Evolutionary conservation across 2,113 vertebrate species (phyloP), one percentile per base, ranked within the genome.

Genomic region (Hippolais icterina): DNA sequence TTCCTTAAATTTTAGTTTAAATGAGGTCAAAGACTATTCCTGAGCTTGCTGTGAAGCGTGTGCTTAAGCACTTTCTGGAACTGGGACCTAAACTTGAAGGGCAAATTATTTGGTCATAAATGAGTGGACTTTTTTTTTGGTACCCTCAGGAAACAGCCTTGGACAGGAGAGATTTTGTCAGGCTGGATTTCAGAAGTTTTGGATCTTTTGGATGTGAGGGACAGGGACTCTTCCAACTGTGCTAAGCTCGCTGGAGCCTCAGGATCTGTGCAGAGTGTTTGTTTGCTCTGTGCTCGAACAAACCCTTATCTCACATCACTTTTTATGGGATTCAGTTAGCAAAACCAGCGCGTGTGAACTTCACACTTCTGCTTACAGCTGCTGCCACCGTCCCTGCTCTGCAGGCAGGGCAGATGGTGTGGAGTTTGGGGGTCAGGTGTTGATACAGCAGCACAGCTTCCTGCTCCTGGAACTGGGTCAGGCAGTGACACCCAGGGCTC

Each of bases 241-340:
- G 39, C 44, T 76, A 33, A 76, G 61, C 41, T 6, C 2, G 2
- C 57, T 39, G 77, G 54, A 63, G 47, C 15, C 46, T 88, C 89
- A 47, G 42, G 69, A 64, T 75, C 21, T 57, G 5, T 57, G 12
- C 5, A 8, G 49, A 23, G 19, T 69, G 82, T 89, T 47, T 93
- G 76, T 84, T 93, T 83, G 82, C 65, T 87, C 37, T 35, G n/a
- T 77, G 77, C 42, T 94, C 63, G 21, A 92, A 44, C 35, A 89
- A 89, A 27, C 44, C 29, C 56, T 93, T 95, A 95, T 94, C 94
- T 97, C 96, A 93, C 89, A 96, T 96, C 92, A 89, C 70, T 85
- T 93, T 96, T 95, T 87, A 93, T 59, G 94, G 93, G 83, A 83
- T 90, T 92, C 83, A 50, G 82, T 82, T 90, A 94, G 53, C 86